Conservation (phyloP, 2,888 invertebrate species). For the Melieria omissa region DNA sequence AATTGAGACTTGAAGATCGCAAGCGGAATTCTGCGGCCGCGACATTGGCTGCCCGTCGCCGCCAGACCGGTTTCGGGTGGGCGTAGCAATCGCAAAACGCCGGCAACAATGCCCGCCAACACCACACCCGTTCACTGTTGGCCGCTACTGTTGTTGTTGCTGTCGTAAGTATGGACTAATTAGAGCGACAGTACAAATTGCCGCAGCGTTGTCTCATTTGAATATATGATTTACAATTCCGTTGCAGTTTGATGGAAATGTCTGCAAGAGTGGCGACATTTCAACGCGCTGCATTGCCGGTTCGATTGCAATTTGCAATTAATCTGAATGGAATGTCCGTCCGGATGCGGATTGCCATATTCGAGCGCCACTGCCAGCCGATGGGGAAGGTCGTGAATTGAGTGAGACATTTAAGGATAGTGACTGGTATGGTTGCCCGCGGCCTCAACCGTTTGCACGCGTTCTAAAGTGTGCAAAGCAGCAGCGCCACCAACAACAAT, state of each 20-base stretch:
- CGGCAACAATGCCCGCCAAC: too few species aligned
- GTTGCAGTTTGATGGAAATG: slow-evolving; percentile 51
- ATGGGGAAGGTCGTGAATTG: slow-evolving; percentile 37
- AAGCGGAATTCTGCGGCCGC: too few species aligned
- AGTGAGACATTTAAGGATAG: slow-evolving; percentile 16
- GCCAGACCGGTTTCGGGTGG: background rate
- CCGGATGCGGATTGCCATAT: slow-evolving; percentile 25
- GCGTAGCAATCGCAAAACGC: background rate
- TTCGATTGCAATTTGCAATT: slow-evolving; percentile 12
- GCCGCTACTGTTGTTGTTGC: too few species aligned
- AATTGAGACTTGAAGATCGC: too few species aligned
- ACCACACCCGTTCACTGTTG: too few species aligned
- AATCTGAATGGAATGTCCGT: slow-evolving; percentile 34
- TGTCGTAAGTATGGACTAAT: too few species aligned
- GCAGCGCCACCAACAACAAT: background rate
- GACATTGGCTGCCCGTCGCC: background rate
- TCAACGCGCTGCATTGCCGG: background rate
- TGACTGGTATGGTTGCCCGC: background rate
- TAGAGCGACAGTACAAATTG: slow-evolving; percentile 19
- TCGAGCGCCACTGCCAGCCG: background rate
- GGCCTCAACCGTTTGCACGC: too few species aligned
- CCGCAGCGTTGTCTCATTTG: slow-evolving; percentile 48
- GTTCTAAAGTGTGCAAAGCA: too few species aligned
- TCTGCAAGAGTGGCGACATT: slow-evolving; percentile 32
- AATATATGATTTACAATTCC: slow-evolving; percentile 60